Evolutionary conservation across 2,797 vertebrate genomes (phyloP).

Genomic region (Pseudochirops cupreus): DNA sequence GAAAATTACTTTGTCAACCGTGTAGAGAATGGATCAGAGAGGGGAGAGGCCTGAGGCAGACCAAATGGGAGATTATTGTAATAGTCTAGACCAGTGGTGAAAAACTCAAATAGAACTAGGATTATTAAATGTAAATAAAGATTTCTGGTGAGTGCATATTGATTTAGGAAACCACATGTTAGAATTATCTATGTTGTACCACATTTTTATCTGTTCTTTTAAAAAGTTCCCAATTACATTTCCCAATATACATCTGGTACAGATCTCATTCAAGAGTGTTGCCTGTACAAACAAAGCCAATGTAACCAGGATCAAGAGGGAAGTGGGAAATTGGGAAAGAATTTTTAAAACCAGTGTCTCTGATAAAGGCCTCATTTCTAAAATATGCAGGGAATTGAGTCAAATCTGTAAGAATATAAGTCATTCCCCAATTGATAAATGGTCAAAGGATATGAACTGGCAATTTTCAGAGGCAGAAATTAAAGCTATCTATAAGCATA

Average conservation of each 20-base stretch:
- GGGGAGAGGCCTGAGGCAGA: background rate
- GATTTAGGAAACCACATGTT: background rate
- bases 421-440: too few relatives aligned
- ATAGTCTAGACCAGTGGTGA: background rate
- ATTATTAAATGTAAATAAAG: background rate
- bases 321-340: too few relatives aligned
- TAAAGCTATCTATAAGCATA: too few relatives aligned
- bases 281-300: background rate
- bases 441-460: too few relatives aligned
- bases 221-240: background rate
- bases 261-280: background rate
- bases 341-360: too few relatives aligned
- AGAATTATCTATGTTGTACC: background rate
- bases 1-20: background rate
- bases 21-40: background rate
- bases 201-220: background rate
- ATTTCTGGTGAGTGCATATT: background rate
- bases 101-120: background rate
- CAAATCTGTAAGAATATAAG: too few relatives aligned
- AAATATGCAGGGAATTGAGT: too few relatives aligned
- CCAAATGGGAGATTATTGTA: background rate
- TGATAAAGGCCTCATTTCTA: too few relatives aligned
- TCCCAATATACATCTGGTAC: background rate
- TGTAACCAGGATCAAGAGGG: too few relatives aligned
- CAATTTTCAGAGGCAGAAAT: too few relatives aligned